phyloP scores from a whole-genome alignment of 2,113 vertebrate genomes.

The zebrafish (Danio rerio) region GRCz12tu NC_133185.1:24350001-24350500 shows the following conservation, averaged over 20 bases:
- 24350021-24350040: constrained; percentile 47
- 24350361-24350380: not conserved
- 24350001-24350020: constrained; percentile 6
- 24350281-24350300: not conserved
- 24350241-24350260: not conserved
- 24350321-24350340: not conserved
- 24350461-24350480: too few species aligned
- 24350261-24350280: not conserved
- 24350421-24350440: not conserved
- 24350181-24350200: too few species aligned
- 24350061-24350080: constrained; percentile 5
- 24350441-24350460: too few species aligned
- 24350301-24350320: not conserved
- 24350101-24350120: not conserved
- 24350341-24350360: not conserved
- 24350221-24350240: not conserved
- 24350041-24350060: constrained; percentile 12
- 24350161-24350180: too few species aligned
- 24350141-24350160: not conserved
- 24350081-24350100: not conserved
- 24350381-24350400: not conserved
- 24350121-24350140: not conserved
- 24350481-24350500: too few species aligned
- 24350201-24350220: not conserved
- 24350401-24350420: constrained; percentile 1